These are phyloP conservation scores for Nesidiocoris tenuis DNA, from an alignment of 2,888 invertebrate species.

Conservation along the genomic window DNA sequence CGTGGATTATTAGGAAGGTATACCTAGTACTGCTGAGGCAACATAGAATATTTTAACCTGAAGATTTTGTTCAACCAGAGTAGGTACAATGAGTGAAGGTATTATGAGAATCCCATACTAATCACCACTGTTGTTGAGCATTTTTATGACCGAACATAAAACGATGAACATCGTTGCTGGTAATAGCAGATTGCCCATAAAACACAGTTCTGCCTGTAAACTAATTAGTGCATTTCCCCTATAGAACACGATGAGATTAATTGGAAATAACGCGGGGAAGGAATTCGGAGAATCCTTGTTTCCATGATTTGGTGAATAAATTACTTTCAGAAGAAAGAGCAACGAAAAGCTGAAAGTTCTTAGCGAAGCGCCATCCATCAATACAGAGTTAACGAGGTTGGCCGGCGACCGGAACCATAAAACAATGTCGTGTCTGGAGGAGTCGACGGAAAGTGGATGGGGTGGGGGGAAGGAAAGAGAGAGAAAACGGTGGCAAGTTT, in stretches of 20 bases:
- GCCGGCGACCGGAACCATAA: conserved; percentile 27
- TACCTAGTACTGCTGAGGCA: no score
- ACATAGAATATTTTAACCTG: no score
- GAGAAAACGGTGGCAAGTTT: conserved; percentile 41
- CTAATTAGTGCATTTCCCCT: no score
- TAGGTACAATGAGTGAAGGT: no score
- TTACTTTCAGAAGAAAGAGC: not conserved
- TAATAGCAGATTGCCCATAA: no score
- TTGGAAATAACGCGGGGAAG: not conserved
- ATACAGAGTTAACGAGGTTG: conserved; percentile 24
- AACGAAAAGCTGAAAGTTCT: not conserved
- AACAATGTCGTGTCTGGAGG: conserved; percentile 7
- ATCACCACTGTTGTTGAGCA: no score
- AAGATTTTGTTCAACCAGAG: no score
- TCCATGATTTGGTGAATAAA: not conserved
- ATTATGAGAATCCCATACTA: no score
- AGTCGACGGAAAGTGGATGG: not conserved
- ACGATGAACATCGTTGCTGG: no score
- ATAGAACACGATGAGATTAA: not conserved
- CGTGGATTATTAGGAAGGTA: no score
- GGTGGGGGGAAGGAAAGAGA: not conserved
- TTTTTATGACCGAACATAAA: no score
- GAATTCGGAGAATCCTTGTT: not conserved
- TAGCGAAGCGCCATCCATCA: conserved; percentile 6
- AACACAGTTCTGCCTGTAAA: no score